phyloP scores from a whole-genome alignment of 2,113 vertebrate genomes.

The Camarhynchus parvulus region DNA sequence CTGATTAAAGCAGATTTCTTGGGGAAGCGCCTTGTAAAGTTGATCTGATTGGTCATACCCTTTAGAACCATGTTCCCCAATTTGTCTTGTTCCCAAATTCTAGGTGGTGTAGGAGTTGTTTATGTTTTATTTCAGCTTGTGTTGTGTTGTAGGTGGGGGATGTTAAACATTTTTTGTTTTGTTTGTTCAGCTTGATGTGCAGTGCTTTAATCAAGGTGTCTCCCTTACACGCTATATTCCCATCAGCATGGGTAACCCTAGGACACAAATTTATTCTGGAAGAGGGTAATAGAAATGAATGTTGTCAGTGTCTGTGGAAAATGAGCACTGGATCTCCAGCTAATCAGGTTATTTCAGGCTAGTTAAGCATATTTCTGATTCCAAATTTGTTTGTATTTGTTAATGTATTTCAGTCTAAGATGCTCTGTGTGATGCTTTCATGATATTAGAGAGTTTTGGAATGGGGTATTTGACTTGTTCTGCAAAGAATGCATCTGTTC shows the following conservation, averaged over 20 bases:
- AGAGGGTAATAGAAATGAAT: background rate
- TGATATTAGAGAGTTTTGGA: background rate
- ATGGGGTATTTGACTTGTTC: background rate
- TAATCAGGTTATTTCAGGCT: constrained; percentile 11
- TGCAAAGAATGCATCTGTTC: background rate
- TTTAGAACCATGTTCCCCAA: background rate
- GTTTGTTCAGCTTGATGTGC: background rate
- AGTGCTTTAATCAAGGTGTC: constrained; percentile 23
- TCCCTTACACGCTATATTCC: background rate
- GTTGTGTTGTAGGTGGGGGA: background rate
- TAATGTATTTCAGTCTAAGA: background rate
- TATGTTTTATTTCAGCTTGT: background rate
- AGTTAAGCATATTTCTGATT: background rate
- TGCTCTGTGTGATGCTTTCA: background rate
- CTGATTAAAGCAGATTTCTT: background rate
- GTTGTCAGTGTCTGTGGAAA: background rate
- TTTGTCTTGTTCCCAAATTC: background rate
- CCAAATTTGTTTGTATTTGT: constrained; percentile 6
- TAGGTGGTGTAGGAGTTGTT: background rate
- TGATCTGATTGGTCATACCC: background rate
- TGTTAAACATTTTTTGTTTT: background rate
- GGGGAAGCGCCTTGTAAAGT: background rate
- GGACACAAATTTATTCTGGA: background rate
- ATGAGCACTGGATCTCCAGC: background rate
- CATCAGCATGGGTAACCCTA: background rate